Evolutionary conservation across 2,888 invertebrate genomes (phyloP), one percentile per base, ranked within the genome.

Genomic region (Rosalia funebris): DNA sequence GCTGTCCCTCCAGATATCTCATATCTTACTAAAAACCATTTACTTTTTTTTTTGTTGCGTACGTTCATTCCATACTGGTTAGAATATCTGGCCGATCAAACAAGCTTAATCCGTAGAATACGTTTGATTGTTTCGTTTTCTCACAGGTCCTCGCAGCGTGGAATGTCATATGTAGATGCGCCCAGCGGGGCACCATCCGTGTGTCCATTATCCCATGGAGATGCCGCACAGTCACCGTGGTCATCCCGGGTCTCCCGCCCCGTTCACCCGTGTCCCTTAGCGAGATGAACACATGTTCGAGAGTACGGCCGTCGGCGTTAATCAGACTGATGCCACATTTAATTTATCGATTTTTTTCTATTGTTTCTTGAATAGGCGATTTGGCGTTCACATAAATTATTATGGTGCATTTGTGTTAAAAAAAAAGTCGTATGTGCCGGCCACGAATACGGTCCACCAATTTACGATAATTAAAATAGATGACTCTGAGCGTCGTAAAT

Each of bases 101-200:
- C 68, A 60, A 60, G 64, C 65, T 68, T 70, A 72, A 73, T 72
- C 71, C 69, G 57, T 60, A 64, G 69, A 71, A 71, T 71, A 63
- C 65, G 66, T 65, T 66, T 73, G 73, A 75, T 75, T 75, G 74
- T 75, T 74, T 75, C 75, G 72, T 75, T 75, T 75, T 75, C 75
- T 75, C 73, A 74, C 74, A 74, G 70, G 63, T 66, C 63, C 65
- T 65, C 65, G 65, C 68, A 63, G 70, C 60, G 68, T 57, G 74
- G 75, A 74, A 75, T 75, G 74, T 74, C 74, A 74, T 75, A 75
- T 75, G 75, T 74, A 74, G 75, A 72, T 74, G 72, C 52, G 69
- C 70, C 52, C 73, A 52, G 70, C 73, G 64, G 71, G 75, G 67
- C 57, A 59, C 69, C 62, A 57, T 58, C 65, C 59, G 63, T 61